A percentile compares a stretch with the other conserved stretches of the same genome.
Conservation (phyloP, 2,888 invertebrate species). For the Thera obeliscata region DNA sequence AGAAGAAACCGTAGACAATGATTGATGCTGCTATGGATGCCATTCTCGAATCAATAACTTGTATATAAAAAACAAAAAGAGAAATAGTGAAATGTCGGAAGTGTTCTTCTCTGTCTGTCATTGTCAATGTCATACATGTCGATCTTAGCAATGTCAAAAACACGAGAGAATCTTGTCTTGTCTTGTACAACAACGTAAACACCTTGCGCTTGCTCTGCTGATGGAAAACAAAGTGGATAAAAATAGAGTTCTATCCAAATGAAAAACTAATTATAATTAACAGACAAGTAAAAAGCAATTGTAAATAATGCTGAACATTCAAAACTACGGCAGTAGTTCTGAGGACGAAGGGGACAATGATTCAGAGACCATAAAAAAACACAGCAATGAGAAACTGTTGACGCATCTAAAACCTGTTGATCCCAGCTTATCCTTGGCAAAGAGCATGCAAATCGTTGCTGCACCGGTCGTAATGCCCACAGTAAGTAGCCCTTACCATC, state of each 20-base stretch:
- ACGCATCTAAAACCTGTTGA: constrained; percentile 84
- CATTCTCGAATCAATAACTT: constrained; percentile 1
- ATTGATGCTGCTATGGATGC: neutral
- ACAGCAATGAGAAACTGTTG: constrained; percentile 71
- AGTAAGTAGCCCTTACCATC: constrained; percentile 70
- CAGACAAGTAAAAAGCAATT: neutral
- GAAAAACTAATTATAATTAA: neutral
- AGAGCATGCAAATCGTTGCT: constrained; percentile 88
- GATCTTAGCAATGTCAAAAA: no score
- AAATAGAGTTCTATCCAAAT: neutral
- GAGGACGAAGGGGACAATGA: constrained; percentile 86
- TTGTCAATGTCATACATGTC: no score
- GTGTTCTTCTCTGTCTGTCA: no score
- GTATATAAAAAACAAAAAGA: no score
- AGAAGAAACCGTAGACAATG: no score
- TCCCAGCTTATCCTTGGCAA: constrained; percentile 85
- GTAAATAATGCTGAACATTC: constrained; percentile 87
- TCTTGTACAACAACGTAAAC: no score
- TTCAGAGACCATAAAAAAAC: constrained; percentile 60
- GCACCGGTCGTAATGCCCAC: constrained; percentile 93
- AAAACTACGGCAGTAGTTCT: constrained; percentile 90
- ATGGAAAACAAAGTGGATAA: neutral
- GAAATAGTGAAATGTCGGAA: no score
- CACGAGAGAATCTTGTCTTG: no score
- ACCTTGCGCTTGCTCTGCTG: neutral